Base-by-base conservation (phyloP, 2,888 invertebrate species). In the Byasa hedistus region DNA sequence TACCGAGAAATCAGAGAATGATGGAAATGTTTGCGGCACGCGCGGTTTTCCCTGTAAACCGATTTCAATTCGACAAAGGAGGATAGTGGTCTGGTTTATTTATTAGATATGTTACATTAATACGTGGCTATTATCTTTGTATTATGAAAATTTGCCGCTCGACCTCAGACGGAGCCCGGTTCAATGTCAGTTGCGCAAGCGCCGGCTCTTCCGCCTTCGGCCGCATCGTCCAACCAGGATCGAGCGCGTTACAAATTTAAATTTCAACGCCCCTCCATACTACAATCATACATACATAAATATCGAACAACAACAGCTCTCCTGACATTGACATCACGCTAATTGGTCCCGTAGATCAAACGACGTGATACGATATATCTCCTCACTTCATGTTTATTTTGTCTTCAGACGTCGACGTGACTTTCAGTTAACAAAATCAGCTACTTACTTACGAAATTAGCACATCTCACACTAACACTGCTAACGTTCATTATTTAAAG, bases 111-210 rank as follows among this genome's bases (percentile, higher is more conserved):
- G 72, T 73, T 71, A 72, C 71, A 83, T 82, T 82, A 80, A 80
- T 23, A 57, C 60, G 57, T 39, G n/a, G 57, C 52, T 64, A 83
- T 78, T 75, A 81, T 82, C 80, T 78, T 85, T 82, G 79, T 81
- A 80, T 72, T 76, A 79, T 76, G 81, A 84, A 82, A 88, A 83
- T 85, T 84, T 82, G 87, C 84, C 86, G 81, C 73, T 76, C 79
- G 89, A 87, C 89, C 90, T 90, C 87, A 82, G 80, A 80, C 79
- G 81, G 80, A 83, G 83, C 77, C 77, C 79, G 79, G 82, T 89
- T 89, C 91, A 91, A 91, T 91, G 91, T 89, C 91, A 89, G 85
- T 90, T 91, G 90, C 90, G 91, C 87, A 91, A 91, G 85, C 88
- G 85, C 79, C 81, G 48, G 75, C 79, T 89, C 89, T 89, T 90